Evolutionary conservation across 2,797 vertebrate genomes (phyloP).

Genomic region (Gambelia wislizenii): DNA sequence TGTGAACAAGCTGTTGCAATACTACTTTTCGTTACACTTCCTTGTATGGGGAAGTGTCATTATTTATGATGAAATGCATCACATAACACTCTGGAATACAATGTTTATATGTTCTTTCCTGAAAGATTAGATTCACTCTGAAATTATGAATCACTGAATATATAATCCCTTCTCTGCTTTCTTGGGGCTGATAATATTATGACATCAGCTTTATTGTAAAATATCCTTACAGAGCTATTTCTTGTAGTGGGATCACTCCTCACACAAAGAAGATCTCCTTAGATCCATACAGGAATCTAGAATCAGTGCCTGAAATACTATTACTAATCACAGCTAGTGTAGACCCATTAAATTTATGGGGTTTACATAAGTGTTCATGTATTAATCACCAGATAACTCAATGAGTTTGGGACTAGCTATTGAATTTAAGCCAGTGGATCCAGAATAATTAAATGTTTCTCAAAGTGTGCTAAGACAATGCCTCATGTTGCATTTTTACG

Average conservation of each 20-base stretch:
- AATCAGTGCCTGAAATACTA: background rate
- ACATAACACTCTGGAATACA: background rate
- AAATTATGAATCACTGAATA: background rate
- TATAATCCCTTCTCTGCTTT: constrained; percentile 26
- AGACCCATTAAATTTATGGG: too few relatives aligned
- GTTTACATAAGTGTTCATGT: too few relatives aligned
- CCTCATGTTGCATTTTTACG: background rate
- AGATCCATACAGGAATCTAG: constrained; percentile 47
- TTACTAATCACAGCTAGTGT: too few relatives aligned
- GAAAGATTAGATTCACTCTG: constrained; percentile 31
- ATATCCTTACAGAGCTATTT: constrained; percentile 61
- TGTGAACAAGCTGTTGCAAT: constrained; percentile 1
- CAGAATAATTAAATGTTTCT: constrained; percentile 50
- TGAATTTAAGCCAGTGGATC: constrained; percentile 1
- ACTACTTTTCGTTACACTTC: constrained; percentile 1
- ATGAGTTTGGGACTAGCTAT: too few relatives aligned
- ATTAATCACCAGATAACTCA: too few relatives aligned
- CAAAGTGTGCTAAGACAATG: background rate
- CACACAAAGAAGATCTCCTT: constrained; percentile 65
- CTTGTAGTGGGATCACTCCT: constrained; percentile 59
- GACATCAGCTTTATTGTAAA: constrained; percentile 57
- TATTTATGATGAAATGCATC: background rate
- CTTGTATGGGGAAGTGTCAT: constrained; percentile 20
- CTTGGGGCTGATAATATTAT: constrained; percentile 39
- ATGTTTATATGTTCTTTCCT: constrained; percentile 29